phyloP scores from a whole-genome alignment of 2,113 vertebrate genomes.

The Chlamydotis undulata region DNA sequence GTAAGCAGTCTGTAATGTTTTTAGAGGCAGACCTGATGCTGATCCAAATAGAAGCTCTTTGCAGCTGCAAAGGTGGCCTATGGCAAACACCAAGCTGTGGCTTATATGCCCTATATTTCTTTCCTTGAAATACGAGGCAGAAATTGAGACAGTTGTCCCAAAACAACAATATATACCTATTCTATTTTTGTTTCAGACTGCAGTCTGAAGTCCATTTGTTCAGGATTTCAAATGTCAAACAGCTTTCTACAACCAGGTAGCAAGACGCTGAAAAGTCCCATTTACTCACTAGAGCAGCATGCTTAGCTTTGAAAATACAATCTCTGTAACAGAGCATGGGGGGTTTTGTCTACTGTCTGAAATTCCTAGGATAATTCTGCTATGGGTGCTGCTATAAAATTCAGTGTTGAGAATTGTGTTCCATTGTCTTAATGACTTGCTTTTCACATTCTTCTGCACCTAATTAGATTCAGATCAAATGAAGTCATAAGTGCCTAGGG shows the following conservation, averaged over 20 bases:
- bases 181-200: not conserved
- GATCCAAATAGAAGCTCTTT: not conserved
- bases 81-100: not conserved
- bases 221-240: not conserved
- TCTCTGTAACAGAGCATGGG: not conserved
- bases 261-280: not conserved
- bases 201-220: not conserved
- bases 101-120: not conserved
- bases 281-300: not conserved
- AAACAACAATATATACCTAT: not conserved
- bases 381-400: not conserved
- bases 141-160: not conserved
- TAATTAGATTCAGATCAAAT: conserved; percentile 64
- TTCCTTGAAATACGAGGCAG: not conserved
- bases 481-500: conserved; percentile 39
- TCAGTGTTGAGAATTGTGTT: not conserved
- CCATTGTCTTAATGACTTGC: conserved; percentile 40
- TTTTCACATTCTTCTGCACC: conserved; percentile 37
- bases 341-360: not conserved
- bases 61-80: not conserved
- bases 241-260: not conserved
- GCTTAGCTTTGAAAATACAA: not conserved
- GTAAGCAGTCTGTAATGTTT: not conserved
- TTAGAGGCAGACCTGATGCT: not conserved
- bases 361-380: not conserved